Evolutionary conservation across 2,113 vertebrate species (phyloP).

Genomic region (Monopterus albus): DNA sequence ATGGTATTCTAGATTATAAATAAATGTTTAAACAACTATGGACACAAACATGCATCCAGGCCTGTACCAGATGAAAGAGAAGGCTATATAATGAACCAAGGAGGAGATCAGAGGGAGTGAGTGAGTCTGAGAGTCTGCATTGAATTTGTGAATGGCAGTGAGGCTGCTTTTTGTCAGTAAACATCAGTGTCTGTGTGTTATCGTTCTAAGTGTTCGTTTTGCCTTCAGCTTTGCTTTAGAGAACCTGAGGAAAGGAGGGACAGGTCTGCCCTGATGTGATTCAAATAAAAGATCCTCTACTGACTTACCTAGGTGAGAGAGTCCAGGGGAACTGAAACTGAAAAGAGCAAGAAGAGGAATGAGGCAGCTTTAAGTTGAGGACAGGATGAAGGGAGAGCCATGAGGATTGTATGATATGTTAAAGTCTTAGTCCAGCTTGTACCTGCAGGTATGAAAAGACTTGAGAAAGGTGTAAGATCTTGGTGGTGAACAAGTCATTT

Average conservation of each 20-base stretch:
- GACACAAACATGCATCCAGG: constrained; percentile 28
- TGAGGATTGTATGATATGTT: constrained; percentile 50
- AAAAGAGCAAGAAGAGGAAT: neutral
- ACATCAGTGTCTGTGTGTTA: constrained; percentile 55
- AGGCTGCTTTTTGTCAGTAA: constrained; percentile 58
- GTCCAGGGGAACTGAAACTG: constrained; percentile 17
- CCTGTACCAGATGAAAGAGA: constrained; percentile 4
- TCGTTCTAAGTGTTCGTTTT: constrained; percentile 59
- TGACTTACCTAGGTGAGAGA: neutral
- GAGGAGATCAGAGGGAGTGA: constrained; percentile 6
- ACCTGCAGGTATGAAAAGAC: constrained; percentile 51
- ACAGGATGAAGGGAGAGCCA: neutral
- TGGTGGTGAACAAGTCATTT: constrained; percentile 56
- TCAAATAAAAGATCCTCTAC: neutral
- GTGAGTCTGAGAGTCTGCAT: constrained; percentile 27
- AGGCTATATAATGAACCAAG: constrained; percentile 11
- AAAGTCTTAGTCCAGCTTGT: constrained; percentile 60
- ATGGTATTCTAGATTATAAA: constrained; percentile 45
- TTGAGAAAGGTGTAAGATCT: constrained; percentile 49
- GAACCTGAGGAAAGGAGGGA: constrained; percentile 1
- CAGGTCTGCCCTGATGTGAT: neutral
- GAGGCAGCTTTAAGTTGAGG: neutral
- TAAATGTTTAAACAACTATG: constrained; percentile 44
- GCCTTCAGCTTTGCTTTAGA: constrained; percentile 57
- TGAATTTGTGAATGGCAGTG: constrained; percentile 7